A percentile compares a stretch with the other conserved stretches of the same genome.
Conservation (phyloP, 1,140 invertebrate species). For the Asobara japonica region DNA sequence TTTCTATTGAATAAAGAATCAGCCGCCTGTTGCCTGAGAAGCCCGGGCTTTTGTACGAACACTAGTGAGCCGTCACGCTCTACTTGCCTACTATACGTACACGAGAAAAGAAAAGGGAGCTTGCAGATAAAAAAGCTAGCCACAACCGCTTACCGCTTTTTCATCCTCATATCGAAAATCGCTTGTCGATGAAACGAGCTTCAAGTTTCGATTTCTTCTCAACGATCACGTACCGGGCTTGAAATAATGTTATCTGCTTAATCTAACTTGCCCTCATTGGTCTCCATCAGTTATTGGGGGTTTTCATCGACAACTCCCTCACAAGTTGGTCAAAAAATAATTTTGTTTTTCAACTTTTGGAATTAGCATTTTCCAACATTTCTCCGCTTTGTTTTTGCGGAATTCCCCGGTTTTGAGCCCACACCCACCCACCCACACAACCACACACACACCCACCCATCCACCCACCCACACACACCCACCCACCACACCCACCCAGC, state of each 20-base stretch:
- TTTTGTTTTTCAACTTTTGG: too few relatives aligned
- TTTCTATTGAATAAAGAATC: slow-evolving; percentile 8
- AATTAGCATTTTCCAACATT: too few relatives aligned
- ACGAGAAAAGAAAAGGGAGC: neutral
- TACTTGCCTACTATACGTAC: neutral
- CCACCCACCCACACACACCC: too few relatives aligned
- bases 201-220: neutral
- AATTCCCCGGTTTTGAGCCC: too few relatives aligned
- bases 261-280: neutral
- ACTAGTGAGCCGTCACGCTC: neutral
- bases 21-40: slow-evolving; percentile 2
- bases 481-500: too few relatives aligned
- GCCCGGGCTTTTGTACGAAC: neutral
- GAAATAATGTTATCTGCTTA: neutral
- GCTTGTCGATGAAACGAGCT: neutral
- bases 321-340: neutral
- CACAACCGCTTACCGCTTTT: neutral
- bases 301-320: neutral
- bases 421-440: too few relatives aligned
- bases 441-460: too few relatives aligned
- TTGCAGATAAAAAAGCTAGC: neutral
- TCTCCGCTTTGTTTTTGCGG: too few relatives aligned
- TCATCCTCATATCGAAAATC: neutral
- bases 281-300: neutral
- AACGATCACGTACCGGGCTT: neutral